Evolutionary conservation across 2,113 vertebrate genomes (phyloP), one percentile per base, ranked within the genome.

Genomic region (Trachemys scripta): DNA sequence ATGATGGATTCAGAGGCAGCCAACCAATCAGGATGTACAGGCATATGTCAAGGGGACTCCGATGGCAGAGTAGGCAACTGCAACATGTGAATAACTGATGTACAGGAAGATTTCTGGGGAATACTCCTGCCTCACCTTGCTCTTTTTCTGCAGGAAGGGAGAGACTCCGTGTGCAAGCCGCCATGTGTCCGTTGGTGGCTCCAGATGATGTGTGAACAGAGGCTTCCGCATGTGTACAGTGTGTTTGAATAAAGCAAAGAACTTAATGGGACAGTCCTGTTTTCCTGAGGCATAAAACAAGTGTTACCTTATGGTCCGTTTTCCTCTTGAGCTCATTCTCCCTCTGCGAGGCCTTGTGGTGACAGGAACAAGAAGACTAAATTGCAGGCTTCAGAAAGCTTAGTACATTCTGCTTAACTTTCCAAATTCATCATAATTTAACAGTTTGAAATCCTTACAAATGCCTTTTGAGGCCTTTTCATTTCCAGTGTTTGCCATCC

Each of bases 161-260:
- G 31, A 20, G n/a, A 3, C 62, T 84, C 9, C n/a, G 22, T 75
- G 62, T 50, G 16, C 82, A 88, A 17, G 65, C 13, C 7, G 5
- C 24, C 59, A 1, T 0, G 11, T 59, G 8, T 76, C 2, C 0
- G 0, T 8, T 35, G 59, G 82, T 24, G 56, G 14, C 0, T 0
- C 35, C 85, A 59, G 62, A 14, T 65, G 62, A 65, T 54, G 7
- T 22, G 4, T 5, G 45, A 83, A 13, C 50, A 62, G 10, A 8
- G 85, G 25, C 20, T 80, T 84, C 19, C 81, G n/a, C 38, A 49
- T 25, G 78, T 47, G 76, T 78, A 75, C 0, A 0, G 45, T 62
- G 51, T 47, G 81, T 27, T 47, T 47, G 38, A 76, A 76, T 76
- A 47, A 25, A 24, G 90, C 27, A 0, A 85, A 19, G n/a, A 2